Evolutionary conservation across 2,113 vertebrate species (phyloP).

Genomic region (Connochaetes taurinus): DNA sequence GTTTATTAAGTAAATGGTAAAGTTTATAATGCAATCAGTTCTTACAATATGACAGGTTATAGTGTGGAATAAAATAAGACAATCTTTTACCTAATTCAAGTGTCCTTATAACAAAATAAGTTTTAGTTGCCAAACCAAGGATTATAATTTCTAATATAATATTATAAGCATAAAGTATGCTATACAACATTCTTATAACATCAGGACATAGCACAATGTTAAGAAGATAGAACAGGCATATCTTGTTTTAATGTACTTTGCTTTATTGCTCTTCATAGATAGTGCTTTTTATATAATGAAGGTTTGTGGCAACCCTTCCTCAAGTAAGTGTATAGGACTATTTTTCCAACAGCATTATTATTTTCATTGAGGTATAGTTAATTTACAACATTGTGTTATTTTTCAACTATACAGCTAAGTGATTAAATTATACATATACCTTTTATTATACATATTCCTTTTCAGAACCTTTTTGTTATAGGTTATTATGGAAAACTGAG

Average conservation of each 20-base stretch:
- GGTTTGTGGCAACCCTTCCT: not conserved
- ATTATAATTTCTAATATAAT: not conserved
- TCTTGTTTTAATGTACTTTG: not conserved
- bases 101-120: not conserved
- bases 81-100: not conserved
- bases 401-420: not conserved
- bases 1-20: not conserved
- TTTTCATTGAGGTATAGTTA: not conserved
- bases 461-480: not conserved
- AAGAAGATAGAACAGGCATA: not conserved
- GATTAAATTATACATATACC: not conserved
- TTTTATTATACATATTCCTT: not conserved
- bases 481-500: not conserved
- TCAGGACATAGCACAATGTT: not conserved
- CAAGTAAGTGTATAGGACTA: not conserved
- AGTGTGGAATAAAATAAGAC: not conserved
- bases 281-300: not conserved
- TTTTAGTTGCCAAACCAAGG: not conserved
- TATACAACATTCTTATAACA: not conserved
- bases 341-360: not conserved
- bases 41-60: not conserved
- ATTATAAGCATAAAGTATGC: not conserved
- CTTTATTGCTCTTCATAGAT: not conserved
- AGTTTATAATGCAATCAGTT: not conserved
- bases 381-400: not conserved